Percentiles rank a stretch among this genome's conserved stretches.
These are phyloP conservation scores for Cherax quadricarinatus DNA, from an alignment of 1,140 invertebrate genomes.

Conservation along the genomic window DNA sequence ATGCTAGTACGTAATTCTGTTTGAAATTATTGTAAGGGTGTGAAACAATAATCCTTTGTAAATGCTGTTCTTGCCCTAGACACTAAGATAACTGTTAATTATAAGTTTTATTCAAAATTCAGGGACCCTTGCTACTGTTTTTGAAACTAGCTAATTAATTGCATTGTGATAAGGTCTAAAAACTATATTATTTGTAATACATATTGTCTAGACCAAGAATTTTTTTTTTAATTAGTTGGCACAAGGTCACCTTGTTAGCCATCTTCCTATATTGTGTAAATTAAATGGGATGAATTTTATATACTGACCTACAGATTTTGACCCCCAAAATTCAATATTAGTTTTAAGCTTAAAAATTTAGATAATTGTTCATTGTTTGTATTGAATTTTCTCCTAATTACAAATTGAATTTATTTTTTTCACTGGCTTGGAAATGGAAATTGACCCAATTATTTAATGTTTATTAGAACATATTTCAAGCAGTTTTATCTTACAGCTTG, in stretches of 20 bases:
- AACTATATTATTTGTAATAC: background rate
- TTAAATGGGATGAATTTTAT: background rate
- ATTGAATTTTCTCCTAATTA: background rate
- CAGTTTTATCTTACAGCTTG: constrained; percentile 58
- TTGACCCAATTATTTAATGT: background rate
- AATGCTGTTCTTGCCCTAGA: constrained; percentile 6
- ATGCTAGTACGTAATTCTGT: background rate
- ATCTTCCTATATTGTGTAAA: background rate
- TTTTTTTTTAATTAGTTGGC: background rate
- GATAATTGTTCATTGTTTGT: background rate
- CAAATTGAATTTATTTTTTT: background rate
- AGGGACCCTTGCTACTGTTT: background rate
- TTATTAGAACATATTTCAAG: background rate
- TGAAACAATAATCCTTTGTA: constrained; percentile 1
- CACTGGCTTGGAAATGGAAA: background rate
- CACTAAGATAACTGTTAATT: background rate
- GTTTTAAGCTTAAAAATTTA: background rate
- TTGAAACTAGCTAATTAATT: background rate
- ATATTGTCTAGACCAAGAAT: background rate
- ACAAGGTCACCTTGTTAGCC: background rate
- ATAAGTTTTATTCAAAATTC: background rate
- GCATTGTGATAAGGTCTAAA: background rate
- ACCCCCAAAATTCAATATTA: background rate
- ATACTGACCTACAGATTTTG: background rate
- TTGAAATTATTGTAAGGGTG: background rate